Conservation (phyloP, 2,113 vertebrate genomes). For the Hydropotes inermis region DNA sequence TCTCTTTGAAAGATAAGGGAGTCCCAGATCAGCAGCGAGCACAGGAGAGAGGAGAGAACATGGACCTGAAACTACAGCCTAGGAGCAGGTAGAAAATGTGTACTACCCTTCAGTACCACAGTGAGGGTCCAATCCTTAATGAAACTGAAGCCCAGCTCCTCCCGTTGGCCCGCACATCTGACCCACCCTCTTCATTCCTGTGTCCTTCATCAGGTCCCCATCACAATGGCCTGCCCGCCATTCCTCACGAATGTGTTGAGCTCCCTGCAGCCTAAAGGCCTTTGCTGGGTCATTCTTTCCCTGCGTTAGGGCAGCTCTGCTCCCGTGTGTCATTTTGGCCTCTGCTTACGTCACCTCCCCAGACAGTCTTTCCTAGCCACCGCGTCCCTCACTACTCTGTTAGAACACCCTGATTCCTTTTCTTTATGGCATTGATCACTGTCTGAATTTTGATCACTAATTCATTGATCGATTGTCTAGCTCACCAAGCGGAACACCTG, state of each 20-base stretch:
- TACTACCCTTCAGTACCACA: no score
- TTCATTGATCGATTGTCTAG: not conserved
- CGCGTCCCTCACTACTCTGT: not conserved
- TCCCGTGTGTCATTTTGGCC: not conserved
- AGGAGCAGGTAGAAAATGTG: not conserved
- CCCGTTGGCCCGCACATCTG: no score
- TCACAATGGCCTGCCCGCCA: not conserved
- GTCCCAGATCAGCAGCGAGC: not conserved
- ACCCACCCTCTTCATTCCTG: not conserved
- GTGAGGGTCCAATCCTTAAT: not conserved
- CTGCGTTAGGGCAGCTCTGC: fast-evolving
- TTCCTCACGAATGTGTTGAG: not conserved
- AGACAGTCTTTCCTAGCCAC: not conserved
- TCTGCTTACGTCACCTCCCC: not conserved
- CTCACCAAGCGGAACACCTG: not conserved
- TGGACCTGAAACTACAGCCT: not conserved
- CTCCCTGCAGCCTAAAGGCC: not conserved
- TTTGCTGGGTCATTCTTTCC: not conserved
- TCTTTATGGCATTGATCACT: not conserved
- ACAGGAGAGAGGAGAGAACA: not conserved
- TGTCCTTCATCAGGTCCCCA: no score
- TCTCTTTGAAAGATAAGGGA: not conserved
- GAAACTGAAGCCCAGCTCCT: not conserved
- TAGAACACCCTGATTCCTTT: not conserved
- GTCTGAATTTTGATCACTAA: not conserved